Evolutionary conservation across 2,888 invertebrate species (phyloP), one percentile per base, ranked within the genome.

Genomic region (Rosalia funebris): DNA sequence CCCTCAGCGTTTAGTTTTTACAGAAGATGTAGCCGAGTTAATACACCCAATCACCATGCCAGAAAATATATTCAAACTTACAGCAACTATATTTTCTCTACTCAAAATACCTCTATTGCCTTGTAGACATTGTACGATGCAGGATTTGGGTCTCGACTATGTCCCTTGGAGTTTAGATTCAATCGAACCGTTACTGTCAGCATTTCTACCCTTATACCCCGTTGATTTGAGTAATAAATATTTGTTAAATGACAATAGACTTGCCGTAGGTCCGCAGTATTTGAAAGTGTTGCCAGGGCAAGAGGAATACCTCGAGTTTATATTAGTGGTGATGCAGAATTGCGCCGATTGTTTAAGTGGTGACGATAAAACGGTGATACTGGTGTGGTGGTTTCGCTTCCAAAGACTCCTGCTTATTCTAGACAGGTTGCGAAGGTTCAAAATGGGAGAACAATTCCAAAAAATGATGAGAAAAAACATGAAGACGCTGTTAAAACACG

Each of bases 21-120:
- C 85, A 31, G 87, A 87, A 68, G 89, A 89, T 73, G 85, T 88
- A 7, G 83, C 86, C 1, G 88, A 88, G 71, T 86, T 90, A 75
- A 87, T 92, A 66, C 89, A 88, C 79, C 91, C 92, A 2, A 82
- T 89, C 42, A 83, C 87, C 36, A 84, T 84, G 45, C 81, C 82
- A 4, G 82, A 82, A 54, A 87, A 88, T 60, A 84, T 84, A 31
- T 85, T 89, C 74, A 84, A 85, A 72, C 80, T 91, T 69, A 84
- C 86, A 17, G 82, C 86, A 11, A 84, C 86, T 36, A 84, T 87
- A 68, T 81, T 92, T 63, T 78, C 84, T 4, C 72, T 84, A 17
- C 73, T 87, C 67, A 89, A 90, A 57, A 60, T 72, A 16, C 89
- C 89, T 0, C 74, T 89, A 16, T 68, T 88, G 34, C 86, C 85